Base-by-base conservation (phyloP, 1,140 invertebrate species). In the Kradibia gibbosae region DNA sequence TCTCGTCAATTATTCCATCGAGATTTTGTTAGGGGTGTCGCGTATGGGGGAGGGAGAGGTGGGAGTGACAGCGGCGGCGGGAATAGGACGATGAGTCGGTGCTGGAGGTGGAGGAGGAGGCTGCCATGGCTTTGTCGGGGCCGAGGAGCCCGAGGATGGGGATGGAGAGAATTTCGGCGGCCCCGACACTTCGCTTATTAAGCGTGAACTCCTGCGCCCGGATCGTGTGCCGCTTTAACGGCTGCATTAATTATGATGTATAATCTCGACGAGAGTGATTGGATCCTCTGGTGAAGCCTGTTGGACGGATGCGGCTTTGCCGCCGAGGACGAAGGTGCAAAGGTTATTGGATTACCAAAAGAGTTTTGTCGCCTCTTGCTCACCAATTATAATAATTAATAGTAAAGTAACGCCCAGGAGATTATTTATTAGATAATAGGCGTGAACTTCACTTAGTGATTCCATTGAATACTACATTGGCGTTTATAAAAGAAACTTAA, bases 1-100 rank as follows among this genome's bases (percentile, higher is more conserved):
- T 74, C 55, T 81, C 72, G 57, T 81, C 79, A 81, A 81, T 81
- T 81, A 81, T 81, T 81, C 72, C 31, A 75, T 75, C 31, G 78
- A 80, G 71, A 74, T 74, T 80, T 65, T 45, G 11, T 20, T 7
- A 20, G 17, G 31, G 20, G 39, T 39, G 62, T 50, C 28, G 25
- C 22, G 34, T 67, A 55, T 74, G 7, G 0, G n/a, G 15, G 8
- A 62, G 17, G 11, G 53, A 25, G 73, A 20, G 11, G n/a, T n/a
- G n/a, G n/a, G n/a, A n/a, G n/a, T n/a, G n/a, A n/a, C n/a, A n/a
- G n/a, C n/a, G n/a, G n/a, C n/a, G n/a, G n/a, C n/a, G n/a, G n/a
- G n/a, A n/a, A n/a, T n/a, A n/a, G n/a, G n/a, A n/a, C n/a, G n/a
- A n/a, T n/a, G n/a, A n/a, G n/a, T n/a, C n/a, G n/a, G n/a, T n/a